phyloP scores from a whole-genome alignment of 2,888 invertebrate species.

The Torymus texanus region DNA sequence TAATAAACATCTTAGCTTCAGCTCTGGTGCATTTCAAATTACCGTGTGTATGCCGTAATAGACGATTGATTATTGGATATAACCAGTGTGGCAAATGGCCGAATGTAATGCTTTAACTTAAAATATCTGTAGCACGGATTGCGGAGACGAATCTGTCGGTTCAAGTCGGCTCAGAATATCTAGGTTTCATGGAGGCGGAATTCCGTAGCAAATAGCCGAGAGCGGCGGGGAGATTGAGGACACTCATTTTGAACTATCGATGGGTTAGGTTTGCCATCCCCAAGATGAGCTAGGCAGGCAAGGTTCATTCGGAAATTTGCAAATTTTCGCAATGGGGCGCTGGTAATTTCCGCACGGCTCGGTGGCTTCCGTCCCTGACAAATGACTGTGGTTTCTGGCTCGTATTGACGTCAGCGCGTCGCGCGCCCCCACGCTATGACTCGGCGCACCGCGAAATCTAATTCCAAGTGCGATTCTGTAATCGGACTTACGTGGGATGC shows the following conservation, averaged over 20 bases:
- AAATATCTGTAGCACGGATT: no score
- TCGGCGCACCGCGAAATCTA: conserved; percentile 35
- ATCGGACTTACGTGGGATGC: conserved; percentile 34
- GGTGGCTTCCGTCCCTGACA: conserved; percentile 73
- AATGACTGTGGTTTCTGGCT: conserved; percentile 74
- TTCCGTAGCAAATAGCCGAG: no score
- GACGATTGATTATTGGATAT: no score
- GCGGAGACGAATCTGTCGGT: no score
- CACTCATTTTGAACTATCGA: conserved; percentile 44
- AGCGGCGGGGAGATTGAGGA: no score
- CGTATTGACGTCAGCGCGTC: conserved; percentile 64
- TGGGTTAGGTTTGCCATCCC: conserved; percentile 1
- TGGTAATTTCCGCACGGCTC: conserved; percentile 73
- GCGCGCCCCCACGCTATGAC: not conserved
- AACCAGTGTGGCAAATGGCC: no score
- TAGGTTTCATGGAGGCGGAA: no score
- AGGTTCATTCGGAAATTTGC: conserved; percentile 69
- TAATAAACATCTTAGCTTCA: conserved; percentile 3
- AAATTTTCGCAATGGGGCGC: conserved; percentile 72
- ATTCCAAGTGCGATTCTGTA: conserved; percentile 44
- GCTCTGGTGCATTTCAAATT: no score
- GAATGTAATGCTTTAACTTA: no score
- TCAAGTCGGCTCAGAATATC: no score
- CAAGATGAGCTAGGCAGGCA: conserved; percentile 27
- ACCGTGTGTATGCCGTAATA: no score